A percentile compares a stretch with the other conserved stretches of the same genome.
These are phyloP conservation scores for Chionomys nivalis DNA, from an alignment of 2,113 vertebrate species.

Conservation along the genomic window DNA sequence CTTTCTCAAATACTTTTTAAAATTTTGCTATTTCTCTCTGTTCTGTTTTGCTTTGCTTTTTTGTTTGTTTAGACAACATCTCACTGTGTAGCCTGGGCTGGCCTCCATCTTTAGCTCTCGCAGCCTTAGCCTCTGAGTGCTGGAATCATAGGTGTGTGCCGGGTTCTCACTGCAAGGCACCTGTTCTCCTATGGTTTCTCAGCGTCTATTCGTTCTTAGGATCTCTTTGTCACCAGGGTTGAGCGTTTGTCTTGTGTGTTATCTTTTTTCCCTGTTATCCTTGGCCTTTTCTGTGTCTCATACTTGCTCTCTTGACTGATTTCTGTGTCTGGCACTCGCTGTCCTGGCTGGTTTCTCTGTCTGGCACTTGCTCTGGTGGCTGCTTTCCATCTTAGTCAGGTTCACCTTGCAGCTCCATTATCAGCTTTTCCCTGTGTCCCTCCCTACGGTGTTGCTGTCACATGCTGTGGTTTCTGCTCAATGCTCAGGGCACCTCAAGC, in stretches of 20 bases:
- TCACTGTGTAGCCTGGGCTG: background rate
- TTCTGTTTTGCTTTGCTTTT: background rate
- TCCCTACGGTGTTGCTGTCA: no score
- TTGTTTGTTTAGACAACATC: background rate
- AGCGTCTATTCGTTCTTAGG: background rate
- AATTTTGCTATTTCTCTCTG: background rate
- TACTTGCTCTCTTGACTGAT: no score
- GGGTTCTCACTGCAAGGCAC: background rate
- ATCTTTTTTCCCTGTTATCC: background rate
- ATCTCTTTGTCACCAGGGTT: background rate
- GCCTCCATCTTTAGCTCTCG: background rate
- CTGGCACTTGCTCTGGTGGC: background rate
- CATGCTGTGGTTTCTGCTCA: background rate
- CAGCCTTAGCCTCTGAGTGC: background rate
- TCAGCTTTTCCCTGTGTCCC: no score
- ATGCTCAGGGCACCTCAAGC: fast-evolving
- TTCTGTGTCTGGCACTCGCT: background rate
- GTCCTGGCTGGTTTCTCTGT: background rate
- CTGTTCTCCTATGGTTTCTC: background rate
- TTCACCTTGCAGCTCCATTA: fast-evolving
- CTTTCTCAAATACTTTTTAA: background rate
- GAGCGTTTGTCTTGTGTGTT: background rate
- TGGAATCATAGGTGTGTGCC: background rate
- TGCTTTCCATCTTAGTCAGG: background rate
- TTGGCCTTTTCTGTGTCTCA: background rate